These are phyloP conservation scores for Drosophila atripex DNA, from an alignment of 2,888 invertebrate species.

Conservation along the genomic window DNA sequence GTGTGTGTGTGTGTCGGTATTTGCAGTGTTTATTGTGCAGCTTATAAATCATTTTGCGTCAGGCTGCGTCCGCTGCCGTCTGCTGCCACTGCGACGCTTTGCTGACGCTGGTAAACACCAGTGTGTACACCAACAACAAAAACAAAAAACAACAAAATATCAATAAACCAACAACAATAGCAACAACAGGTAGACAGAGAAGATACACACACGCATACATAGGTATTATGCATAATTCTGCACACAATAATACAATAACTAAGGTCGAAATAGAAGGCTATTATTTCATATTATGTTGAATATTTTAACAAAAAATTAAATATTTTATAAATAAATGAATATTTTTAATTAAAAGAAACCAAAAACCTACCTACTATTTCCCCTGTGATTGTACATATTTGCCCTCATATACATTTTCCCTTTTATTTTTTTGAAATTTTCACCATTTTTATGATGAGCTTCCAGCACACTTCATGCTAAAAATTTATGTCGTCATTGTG, in stretches of 20 bases:
- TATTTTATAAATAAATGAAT: no score
- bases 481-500: constrained; percentile 74
- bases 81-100: constrained; percentile 68
- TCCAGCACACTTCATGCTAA: constrained; percentile 47
- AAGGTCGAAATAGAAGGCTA: constrained; percentile 1
- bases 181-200: constrained; percentile 7
- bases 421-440: constrained; percentile 60
- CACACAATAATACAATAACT: not conserved
- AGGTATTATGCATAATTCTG: constrained; percentile 6
- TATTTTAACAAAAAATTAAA: no score
- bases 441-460: constrained; percentile 48
- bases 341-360: not conserved
- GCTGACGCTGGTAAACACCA: constrained; percentile 74
- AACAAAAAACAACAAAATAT: constrained; percentile 5
- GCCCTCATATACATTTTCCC: constrained; percentile 36
- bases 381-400: not conserved
- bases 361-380: not conserved
- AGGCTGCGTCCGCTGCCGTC: constrained; percentile 65
- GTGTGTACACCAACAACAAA: constrained; percentile 38
- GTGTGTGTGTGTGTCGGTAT: constrained; percentile 25
- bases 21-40: constrained; percentile 51
- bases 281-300: not conserved
- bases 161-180: constrained; percentile 19
- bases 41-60: constrained; percentile 78
- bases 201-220: constrained; percentile 7